Evolutionary conservation across 2,888 invertebrate genomes (phyloP).

Genomic region (Phaonia tiefii): DNA sequence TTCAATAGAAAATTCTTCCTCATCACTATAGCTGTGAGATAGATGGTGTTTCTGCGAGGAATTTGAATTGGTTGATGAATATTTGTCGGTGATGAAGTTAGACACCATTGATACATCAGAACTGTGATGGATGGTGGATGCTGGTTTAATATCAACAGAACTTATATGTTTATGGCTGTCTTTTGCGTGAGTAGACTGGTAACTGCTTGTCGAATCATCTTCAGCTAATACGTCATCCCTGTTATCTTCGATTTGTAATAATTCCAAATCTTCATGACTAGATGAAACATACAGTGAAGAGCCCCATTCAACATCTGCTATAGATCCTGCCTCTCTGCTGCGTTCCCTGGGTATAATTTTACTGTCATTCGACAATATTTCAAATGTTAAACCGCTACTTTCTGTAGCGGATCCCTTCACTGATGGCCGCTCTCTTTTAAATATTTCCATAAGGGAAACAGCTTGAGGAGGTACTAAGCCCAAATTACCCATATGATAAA

Average conservation of each 20-base stretch:
- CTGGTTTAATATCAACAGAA: too few species aligned
- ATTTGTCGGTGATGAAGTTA: too few species aligned
- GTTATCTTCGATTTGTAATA: slow-evolving; percentile 73
- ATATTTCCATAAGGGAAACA: slow-evolving; percentile 72
- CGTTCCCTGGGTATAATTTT: slow-evolving; percentile 69
- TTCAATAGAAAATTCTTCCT: too few species aligned
- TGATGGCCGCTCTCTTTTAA: slow-evolving; percentile 72
- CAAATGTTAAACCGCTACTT: slow-evolving; percentile 68
- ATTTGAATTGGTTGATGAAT: too few species aligned
- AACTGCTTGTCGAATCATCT: slow-evolving; percentile 8
- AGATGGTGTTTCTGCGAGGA: too few species aligned
- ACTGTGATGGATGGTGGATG: too few species aligned
- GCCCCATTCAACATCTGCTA: slow-evolving; percentile 77
- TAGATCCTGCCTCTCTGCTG: slow-evolving; percentile 67
- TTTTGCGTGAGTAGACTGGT: too few species aligned
- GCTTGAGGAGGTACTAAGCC: slow-evolving; percentile 83
- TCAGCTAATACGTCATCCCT: slow-evolving; percentile 74
- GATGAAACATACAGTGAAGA: slow-evolving; percentile 77
- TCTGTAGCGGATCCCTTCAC: slow-evolving; percentile 63
- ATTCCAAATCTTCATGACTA: slow-evolving; percentile 76
- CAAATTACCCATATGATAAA: slow-evolving; percentile 85
- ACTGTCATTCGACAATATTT: slow-evolving; percentile 70
- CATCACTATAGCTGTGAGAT: too few species aligned
- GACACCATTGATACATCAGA: too few species aligned
- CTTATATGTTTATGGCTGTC: too few species aligned